Evolutionary conservation across 2,888 invertebrate species (phyloP).

Genomic region (Deilephila porcellus): DNA sequence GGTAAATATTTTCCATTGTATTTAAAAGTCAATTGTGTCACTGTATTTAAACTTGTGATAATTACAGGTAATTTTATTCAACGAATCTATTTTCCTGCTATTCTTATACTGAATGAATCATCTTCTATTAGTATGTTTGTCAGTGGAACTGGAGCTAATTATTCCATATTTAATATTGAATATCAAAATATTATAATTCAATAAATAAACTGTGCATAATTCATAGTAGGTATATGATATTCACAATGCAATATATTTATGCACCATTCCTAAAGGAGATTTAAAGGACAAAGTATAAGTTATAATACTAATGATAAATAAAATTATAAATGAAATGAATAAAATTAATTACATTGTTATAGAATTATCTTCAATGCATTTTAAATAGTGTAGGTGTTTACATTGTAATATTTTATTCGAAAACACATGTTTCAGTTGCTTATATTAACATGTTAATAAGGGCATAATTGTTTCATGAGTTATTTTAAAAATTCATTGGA

Average conservation of each 20-base stretch:
- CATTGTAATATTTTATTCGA: too few species aligned
- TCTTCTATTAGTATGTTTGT: neutral
- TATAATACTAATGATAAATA: neutral
- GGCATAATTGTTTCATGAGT: too few species aligned
- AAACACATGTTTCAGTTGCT: too few species aligned
- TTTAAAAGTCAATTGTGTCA: neutral
- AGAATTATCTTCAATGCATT: too few species aligned
- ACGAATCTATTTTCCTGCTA: neutral
- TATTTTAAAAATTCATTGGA: too few species aligned
- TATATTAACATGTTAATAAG: too few species aligned
- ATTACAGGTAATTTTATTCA: conserved; percentile 3
- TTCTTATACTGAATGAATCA: conserved; percentile 11
- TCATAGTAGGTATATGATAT: neutral
- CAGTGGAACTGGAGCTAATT: too few species aligned
- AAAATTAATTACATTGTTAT: neutral
- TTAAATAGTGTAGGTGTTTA: too few species aligned
- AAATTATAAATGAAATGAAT: neutral
- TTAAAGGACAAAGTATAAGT: neutral
- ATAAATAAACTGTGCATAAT: neutral
- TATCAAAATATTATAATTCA: neutral
- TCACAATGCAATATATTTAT: neutral
- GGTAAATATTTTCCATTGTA: neutral
- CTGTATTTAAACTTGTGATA: neutral
- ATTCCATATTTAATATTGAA: neutral
- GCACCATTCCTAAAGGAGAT: neutral